Evolutionary conservation across 2,113 vertebrate genomes (phyloP), one percentile per base, ranked within the genome.

Genomic region (Coregonus clupeaformis): DNA sequence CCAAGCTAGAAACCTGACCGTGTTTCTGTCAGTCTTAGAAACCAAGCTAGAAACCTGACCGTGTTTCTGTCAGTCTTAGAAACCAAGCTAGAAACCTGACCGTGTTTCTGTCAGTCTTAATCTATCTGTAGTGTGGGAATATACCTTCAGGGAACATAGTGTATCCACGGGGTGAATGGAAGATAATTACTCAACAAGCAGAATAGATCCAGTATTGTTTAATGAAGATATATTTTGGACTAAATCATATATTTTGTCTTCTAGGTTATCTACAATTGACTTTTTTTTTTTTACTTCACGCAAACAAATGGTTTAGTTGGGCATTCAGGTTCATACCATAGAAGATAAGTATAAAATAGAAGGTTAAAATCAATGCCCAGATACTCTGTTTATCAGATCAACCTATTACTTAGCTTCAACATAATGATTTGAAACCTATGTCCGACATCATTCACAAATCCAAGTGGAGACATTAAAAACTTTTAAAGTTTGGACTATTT

Each of bases 21-120:
- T 69, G n/a, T 76, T 63, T 18, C n/a, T n/a, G n/a, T n/a, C n/a
- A n/a, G n/a, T 49, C 69, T 81, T 29, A 57, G 12, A 16, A 64
- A 74, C 4, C 67, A 78, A 72, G 69, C 30, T 24, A 72, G 25
- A 57, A 71, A 60, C 13, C 12, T 4, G 65, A 30, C 49, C 68
- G 59, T 69, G n/a, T 76, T 63, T 18, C n/a, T n/a, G n/a, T n/a
- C n/a, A n/a, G n/a, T 49, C 69, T 81, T 29, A 57, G 12, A 16
- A 64, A 74, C 4, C 67, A 78, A 72, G 69, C 30, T 24, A 72
- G 25, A 57, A 71, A 60, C 13, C 12, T 4, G 65, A 30, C 49
- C 68, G 59, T 69, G n/a, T 76, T 63, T 18, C 32, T 30, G 45
- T 75, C 72, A 18, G 13, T 52, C 49, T 52, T 52, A 52, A 27